Percentiles rank a stretch among this genome's conserved stretches.
Conservation (phyloP, 2,113 vertebrate species). For the Zosterops pallidus region DNA sequence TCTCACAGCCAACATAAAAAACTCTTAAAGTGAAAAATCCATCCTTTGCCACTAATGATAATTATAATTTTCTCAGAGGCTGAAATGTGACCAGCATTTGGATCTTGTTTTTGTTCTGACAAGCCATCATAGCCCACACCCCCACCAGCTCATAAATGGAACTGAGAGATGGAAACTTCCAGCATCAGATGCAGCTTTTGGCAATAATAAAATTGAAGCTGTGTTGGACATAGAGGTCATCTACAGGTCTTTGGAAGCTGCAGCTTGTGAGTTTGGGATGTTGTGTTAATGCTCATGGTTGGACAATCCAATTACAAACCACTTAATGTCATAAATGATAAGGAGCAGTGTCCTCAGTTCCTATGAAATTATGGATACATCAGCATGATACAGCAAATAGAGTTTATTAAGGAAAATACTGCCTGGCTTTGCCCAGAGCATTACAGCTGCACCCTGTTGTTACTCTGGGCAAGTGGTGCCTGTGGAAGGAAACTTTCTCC, state of each 20-base stretch:
- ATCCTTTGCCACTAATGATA: not conserved
- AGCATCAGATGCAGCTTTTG: not conserved
- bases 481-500: not conserved
- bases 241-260: not conserved
- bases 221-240: not conserved
- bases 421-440: not conserved
- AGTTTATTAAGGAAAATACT: not conserved
- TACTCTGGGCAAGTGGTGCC: not conserved
- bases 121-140: not conserved
- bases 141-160: not conserved
- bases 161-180: not conserved
- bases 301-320: not conserved
- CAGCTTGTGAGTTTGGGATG: not conserved
- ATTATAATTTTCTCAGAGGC: not conserved
- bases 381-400: not conserved
- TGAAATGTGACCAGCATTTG: not conserved
- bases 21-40: not conserved
- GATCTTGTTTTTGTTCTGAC: not conserved
- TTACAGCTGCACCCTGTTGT: not conserved
- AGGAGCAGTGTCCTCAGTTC: not conserved
- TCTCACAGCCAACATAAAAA: fast-evolving
- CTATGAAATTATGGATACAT: not conserved
- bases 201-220: not conserved
- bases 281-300: not conserved
- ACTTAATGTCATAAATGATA: not conserved